These are phyloP conservation scores for Drosophila sechellia DNA, from an alignment of 1,140 invertebrate species.

Conservation along the genomic window DNA sequence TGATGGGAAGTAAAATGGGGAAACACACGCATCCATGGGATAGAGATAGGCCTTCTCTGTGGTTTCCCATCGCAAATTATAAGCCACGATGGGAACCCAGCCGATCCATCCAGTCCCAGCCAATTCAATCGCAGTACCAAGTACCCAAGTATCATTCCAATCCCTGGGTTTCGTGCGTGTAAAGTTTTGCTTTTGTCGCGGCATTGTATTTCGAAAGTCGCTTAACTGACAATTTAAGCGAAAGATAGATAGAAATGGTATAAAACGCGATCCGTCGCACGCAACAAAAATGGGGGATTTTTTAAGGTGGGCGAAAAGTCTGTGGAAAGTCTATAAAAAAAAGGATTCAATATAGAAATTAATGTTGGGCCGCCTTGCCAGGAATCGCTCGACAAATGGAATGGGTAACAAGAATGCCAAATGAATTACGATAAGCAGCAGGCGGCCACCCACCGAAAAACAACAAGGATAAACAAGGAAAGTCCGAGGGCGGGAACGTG, in stretches of 20 bases:
- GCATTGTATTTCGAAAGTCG: conserved; percentile 62
- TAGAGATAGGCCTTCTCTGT: neutral
- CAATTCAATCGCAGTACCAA: conserved; percentile 6
- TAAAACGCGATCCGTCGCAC: conserved; percentile 50
- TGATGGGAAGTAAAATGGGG: neutral
- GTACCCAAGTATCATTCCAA: neutral
- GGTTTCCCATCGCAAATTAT: conserved; percentile 44
- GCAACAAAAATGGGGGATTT: conserved; percentile 27
- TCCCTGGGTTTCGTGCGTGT: conserved; percentile 30
- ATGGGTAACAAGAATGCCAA: conserved; percentile 52
- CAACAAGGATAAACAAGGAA: conserved; percentile 35
- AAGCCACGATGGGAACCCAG: conserved; percentile 27
- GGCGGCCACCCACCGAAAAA: conserved; percentile 50
- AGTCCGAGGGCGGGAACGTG: conserved; percentile 4
- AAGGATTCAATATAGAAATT: conserved; percentile 80
- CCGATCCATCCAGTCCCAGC: conserved; percentile 13
- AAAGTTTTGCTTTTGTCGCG: conserved; percentile 42
- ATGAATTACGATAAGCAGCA: conserved; percentile 78
- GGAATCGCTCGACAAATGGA: conserved; percentile 10
- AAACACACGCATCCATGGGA: conserved; percentile 11
- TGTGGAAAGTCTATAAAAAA: conserved; percentile 26
- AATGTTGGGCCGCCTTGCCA: conserved; percentile 61
- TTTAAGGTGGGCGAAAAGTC: conserved; percentile 1
- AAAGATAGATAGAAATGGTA: conserved; percentile 38
- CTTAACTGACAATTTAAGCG: conserved; percentile 70